Base-by-base conservation (phyloP, 1,140 invertebrate genomes). In the Pseudomyrmex flavicornis region DNA sequence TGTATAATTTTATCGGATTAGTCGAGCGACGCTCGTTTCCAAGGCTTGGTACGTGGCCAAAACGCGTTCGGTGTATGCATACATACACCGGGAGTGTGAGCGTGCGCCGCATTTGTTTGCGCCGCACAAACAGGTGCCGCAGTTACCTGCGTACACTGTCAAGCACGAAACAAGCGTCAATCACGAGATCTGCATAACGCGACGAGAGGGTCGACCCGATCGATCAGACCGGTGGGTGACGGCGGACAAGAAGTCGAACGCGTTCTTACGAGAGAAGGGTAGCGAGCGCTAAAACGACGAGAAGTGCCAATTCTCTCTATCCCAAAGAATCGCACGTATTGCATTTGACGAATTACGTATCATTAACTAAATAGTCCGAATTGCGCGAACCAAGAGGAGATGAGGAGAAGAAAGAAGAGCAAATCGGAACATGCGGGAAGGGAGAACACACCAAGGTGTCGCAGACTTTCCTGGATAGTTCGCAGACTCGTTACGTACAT, bases 121-220 rank as follows among this genome's bases (percentile, higher is more conserved):
- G 8, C 61, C 84, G 85, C 62, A 86, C 89, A 92, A 92, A 91
- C 91, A 92, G 88, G 87, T 89, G 87, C 85, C 85, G 77, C 74
- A 87, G 77, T 83, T 84, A 83, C 68, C 86, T 77, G 80, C 75
- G 70, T 20, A 56, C 83, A 50, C 20, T 65, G 50, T 50, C 52
- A 17, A 87, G 82, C 85, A 85, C 86, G 86, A 62, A 63, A 85
- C 76, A 62, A 61, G 74, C 83, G 75, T 75, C 70, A 82, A 86
- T 86, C 72, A 62, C 66, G 48, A 76, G 56, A 80, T 66, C 68
- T 59, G 56, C 73, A 84, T 72, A 77, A 80, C 54, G 76, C 76
- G 54, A 80, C 54, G 54, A 79, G 54, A 79, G 76, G 76, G 66
- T 79, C 46, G 48, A 13, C 5, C 2, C 79, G 61, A 83, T 83